phyloP scores from a whole-genome alignment of 2,888 invertebrate species.

The Caenorhabditis sinica region DNA sequence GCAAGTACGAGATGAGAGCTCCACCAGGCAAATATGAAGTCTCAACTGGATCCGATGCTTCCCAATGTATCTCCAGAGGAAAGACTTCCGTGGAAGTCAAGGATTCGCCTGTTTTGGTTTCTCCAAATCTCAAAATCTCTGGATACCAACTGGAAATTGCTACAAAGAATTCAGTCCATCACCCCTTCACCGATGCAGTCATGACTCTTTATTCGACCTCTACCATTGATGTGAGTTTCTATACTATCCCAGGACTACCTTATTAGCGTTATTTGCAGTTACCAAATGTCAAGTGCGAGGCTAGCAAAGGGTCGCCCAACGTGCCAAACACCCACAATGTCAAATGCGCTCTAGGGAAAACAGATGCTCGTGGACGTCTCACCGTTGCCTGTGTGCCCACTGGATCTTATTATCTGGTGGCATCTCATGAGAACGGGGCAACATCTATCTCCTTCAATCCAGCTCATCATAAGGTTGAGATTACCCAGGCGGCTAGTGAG shows the following conservation, averaged over 20 bases:
- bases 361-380: slow-evolving; percentile 88
- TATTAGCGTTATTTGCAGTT: slow-evolving; percentile 52
- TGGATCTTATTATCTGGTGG: slow-evolving; percentile 89
- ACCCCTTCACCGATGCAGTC: slow-evolving; percentile 46
- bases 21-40: slow-evolving; percentile 80
- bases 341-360: slow-evolving; percentile 73
- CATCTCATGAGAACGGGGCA: slow-evolving; percentile 48
- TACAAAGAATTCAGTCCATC: slow-evolving; percentile 26
- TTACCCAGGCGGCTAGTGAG: slow-evolving; percentile 17
- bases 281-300: slow-evolving; percentile 52
- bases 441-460: slow-evolving; percentile 70
- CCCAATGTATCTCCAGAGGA: slow-evolving; percentile 78
- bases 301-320: slow-evolving; percentile 1
- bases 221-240: slow-evolving; percentile 55
- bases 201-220: slow-evolving; percentile 60
- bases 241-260: not conserved
- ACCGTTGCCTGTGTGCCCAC: slow-evolving; percentile 90
- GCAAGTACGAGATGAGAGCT: slow-evolving; percentile 79
- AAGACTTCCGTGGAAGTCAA: slow-evolving; percentile 74
- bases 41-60: slow-evolving; percentile 72
- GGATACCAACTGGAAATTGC: slow-evolving; percentile 72
- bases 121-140: slow-evolving; percentile 77
- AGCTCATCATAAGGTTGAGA: slow-evolving; percentile 8
- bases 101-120: slow-evolving; percentile 75
- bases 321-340: slow-evolving; percentile 58